These are phyloP conservation scores for Lutraria rhynchaena DNA, from an alignment of 1,140 invertebrate species.

Conservation along the genomic window DNA sequence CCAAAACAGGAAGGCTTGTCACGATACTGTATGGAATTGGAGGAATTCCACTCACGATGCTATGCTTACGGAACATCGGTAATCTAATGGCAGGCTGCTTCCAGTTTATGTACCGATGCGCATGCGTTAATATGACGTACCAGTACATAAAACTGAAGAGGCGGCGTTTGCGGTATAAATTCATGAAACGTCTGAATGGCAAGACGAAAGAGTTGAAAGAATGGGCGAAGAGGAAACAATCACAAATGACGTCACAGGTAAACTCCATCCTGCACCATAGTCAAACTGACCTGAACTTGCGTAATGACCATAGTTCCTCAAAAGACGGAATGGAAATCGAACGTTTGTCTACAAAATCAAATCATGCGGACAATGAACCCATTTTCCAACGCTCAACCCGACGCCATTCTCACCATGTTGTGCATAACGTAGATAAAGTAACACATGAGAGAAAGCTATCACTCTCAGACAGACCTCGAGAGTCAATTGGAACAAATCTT, in stretches of 20 bases:
- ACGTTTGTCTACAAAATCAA: background rate
- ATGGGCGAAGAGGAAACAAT: slow-evolving; percentile 49
- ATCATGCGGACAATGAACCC: background rate
- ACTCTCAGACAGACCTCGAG: background rate
- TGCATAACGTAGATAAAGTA: background rate
- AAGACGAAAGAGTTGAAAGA: slow-evolving; percentile 14
- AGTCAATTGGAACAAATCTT: background rate
- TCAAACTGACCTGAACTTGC: background rate
- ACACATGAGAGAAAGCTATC: background rate
- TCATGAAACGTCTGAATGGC: slow-evolving; percentile 15
- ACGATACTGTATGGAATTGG: slow-evolving; percentile 97
- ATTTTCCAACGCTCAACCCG: background rate
- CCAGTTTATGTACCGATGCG: slow-evolving; percentile 85
- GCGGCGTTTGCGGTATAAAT: slow-evolving; percentile 12
- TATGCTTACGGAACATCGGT: slow-evolving; percentile 95
- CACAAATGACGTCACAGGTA: slow-evolving; percentile 28
- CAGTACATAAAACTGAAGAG: slow-evolving; percentile 51
- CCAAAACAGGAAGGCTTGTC: slow-evolving; percentile 92
- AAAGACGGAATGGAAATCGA: background rate
- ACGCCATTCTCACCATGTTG: slow-evolving; percentile 6
- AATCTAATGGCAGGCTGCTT: slow-evolving; percentile 96
- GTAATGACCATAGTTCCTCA: background rate
- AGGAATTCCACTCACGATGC: slow-evolving; percentile 96
- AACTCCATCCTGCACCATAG: slow-evolving; percentile 20
- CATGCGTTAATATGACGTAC: slow-evolving; percentile 60